Base-by-base conservation (phyloP, 2,888 invertebrate species). In the Thalpophila matura region DNA sequence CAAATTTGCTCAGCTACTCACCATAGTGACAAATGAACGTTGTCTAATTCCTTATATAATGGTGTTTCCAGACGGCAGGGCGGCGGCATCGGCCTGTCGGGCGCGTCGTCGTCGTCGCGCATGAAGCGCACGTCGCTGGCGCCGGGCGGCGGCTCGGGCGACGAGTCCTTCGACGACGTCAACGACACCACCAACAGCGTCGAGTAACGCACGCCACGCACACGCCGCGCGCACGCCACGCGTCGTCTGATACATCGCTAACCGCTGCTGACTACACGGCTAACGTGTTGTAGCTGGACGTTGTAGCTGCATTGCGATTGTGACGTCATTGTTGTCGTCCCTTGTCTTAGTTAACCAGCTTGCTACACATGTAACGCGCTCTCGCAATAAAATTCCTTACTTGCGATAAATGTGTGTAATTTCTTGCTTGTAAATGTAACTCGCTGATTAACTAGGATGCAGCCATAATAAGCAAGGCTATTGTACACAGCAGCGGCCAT, bases 171-270 rank as follows among this genome's bases (percentile, higher is more conserved):
- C 86, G 97, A 97, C 77, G 97, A 97, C 91, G 96, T 90, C 86
- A 95, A 97, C 89, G 97, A 97, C 86, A 96, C 97, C 81, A 95
- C 97, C 90, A 97, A 97, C 89, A 97, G 97, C 84, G 97, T 97
- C 83, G 97, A 97, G 84, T 94, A 87, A 12, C 46, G 3, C 55
- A 14, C 50, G 6, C 10, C 10, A 27, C 45, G 7, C 43, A 18
- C 22, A 9, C 40, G 5, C 29, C 9, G 10, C n/a, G n/a, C n/a
- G 4, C 43, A 20, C 40, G n/a, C 7, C 46, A 5, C 22, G n/a
- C 31, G 42, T 26, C 53, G 9, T 1, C 29, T n/a, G n/a, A n/a
- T n/a, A n/a, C n/a, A n/a, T n/a, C 14, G n/a, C 14, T 6, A 2
- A 1, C 4, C 6, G 14, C 14, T 14, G 3, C 3, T 5, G 24